A percentile compares a stretch with the other conserved stretches of the same genome.
Conservation (phyloP, 2,797 vertebrate species). For the Gymnocypris eckloni region DNA sequence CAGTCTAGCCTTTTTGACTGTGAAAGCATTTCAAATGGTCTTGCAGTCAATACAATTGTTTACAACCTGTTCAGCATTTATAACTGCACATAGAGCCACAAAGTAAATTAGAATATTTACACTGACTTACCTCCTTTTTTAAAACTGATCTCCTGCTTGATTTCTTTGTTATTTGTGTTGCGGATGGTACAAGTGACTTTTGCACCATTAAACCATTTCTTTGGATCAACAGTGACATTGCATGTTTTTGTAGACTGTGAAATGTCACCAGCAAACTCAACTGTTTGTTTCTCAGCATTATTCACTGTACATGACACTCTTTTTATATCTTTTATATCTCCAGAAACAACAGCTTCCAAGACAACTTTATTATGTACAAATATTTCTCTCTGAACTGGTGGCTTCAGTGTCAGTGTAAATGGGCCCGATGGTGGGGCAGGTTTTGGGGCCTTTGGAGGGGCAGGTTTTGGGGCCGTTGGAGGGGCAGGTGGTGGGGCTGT, state of each 20-base stretch:
- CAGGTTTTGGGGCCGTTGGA: no score
- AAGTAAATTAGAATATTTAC: neutral
- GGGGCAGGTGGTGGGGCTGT: constrained; percentile 36
- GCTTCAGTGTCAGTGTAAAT: neutral
- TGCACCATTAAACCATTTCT: no score
- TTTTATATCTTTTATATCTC: neutral
- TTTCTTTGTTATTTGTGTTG: no score
- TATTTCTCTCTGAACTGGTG: constrained; percentile 4
- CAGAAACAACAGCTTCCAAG: constrained; percentile 39
- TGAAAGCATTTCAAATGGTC: neutral
- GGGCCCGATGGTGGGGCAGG: no score
- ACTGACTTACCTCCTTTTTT: neutral
- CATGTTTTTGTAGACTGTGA: no score
- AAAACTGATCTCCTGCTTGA: no score
- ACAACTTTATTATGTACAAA: neutral
- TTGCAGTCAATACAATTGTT: neutral
- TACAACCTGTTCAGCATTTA: neutral
- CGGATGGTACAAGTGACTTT: no score
- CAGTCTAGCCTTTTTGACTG: neutral
- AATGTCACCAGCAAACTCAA: no score
- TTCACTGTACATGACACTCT: neutral
- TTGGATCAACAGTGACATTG: no score
- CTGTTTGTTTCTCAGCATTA: no score
- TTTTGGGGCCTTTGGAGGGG: no score
- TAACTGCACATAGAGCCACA: neutral